Base-by-base conservation (phyloP, 1,140 invertebrate genomes). In the Leptinotarsa texana region DNA sequence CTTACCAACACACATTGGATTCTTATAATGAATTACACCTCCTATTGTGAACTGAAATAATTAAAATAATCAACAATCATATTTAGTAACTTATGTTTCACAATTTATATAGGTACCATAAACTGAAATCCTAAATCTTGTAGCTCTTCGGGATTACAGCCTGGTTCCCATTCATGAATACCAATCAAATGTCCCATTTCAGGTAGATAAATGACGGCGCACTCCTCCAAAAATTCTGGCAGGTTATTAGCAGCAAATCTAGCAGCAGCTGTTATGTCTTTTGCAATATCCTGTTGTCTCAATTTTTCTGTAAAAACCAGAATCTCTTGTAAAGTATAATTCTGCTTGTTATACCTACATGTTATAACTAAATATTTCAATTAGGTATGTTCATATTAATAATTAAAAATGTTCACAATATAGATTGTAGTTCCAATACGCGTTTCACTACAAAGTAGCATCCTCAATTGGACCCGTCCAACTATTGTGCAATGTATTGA, bases 161-260 rank as follows among this genome's bases (percentile, higher is more conserved):
- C 84, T 1, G 87, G 83, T 51, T 86, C 87, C 89, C 91, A 92
- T 68, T 88, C 85, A 48, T 89, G 90, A 4, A 96, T 88, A 1
- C 90, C 91, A 3, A 96, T 84, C 51, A 95, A 85, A 86, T 93
- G 95, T 0, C 94, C 93, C 75, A 96, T 88, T 86, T 95, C 91
- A 6, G 94, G 94, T 77, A 95, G 87, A 85, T 94, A 96, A 69
- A 93, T 85, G 82, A 95, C 90, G 63, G 89, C 89, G 82, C 93
- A 95, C 77, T 91, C 88, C n/a, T 89, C 85, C 21, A 95, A 87
- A 77, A 88, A 89, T 13, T 84, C 65, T 4, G 92, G 91, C 33
- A 95, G 86, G 66, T 90, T 87, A 57, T 89, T 81, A 74, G 95
- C 84, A 82, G 95, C 93, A 78, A 91, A 86, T 74, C 88, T 83